A percentile compares a stretch with the other conserved stretches of the same genome.
Evolutionary conservation across 2,888 invertebrate species (phyloP).

Genomic region (Trichopoda pennipes): DNA sequence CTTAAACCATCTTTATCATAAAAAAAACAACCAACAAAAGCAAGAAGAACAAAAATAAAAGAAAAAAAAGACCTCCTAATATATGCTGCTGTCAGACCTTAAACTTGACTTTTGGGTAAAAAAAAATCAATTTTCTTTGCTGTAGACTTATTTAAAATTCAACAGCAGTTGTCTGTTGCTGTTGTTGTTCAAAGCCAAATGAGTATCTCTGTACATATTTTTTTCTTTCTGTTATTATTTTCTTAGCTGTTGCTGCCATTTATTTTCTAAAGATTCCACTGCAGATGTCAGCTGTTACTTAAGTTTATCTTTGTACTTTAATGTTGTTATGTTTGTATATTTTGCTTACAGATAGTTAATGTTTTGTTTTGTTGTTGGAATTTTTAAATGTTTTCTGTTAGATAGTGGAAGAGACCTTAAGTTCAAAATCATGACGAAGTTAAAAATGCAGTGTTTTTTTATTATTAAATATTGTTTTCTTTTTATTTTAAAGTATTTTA

Average conservation of each 20-base stretch:
- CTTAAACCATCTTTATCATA: constrained; percentile 47
- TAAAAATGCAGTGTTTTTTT: constrained; percentile 54
- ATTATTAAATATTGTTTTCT: constrained; percentile 14
- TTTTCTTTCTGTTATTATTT: constrained; percentile 7
- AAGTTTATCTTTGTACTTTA: constrained; percentile 56
- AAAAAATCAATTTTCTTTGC: constrained; percentile 65
- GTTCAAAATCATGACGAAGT: constrained; percentile 78
- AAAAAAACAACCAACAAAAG: not conserved
- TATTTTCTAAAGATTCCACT: constrained; percentile 51
- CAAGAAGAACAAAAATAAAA: constrained; percentile 5
- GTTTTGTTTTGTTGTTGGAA: constrained; percentile 1
- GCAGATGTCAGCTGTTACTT: constrained; percentile 66
- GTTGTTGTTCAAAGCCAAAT: constrained; percentile 18
- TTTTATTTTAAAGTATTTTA: not conserved
- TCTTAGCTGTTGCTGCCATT: constrained; percentile 12
- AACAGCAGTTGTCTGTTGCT: constrained; percentile 57
- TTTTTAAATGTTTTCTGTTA: constrained; percentile 23
- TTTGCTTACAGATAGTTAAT: constrained; percentile 16
- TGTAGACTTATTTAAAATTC: constrained; percentile 62
- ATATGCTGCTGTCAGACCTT: constrained; percentile 73
- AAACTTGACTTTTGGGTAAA: constrained; percentile 76
- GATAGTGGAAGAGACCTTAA: constrained; percentile 66
- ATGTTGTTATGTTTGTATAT: constrained; percentile 21
- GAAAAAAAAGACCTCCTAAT: constrained; percentile 43
- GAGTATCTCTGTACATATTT: not conserved